Conservation (phyloP, 2,888 invertebrate genomes). For the Calliopum simillimum region DNA sequence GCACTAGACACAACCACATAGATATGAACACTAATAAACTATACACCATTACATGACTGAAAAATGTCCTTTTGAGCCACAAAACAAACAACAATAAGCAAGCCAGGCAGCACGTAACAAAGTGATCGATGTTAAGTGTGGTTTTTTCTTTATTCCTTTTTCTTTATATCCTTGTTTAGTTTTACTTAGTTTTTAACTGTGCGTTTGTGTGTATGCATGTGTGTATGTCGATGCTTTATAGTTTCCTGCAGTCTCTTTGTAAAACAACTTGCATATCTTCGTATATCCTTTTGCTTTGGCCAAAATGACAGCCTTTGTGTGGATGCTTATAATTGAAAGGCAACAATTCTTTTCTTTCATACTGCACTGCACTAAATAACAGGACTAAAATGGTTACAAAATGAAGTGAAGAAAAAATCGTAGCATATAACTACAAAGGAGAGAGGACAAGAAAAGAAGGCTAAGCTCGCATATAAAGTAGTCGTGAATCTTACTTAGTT, state of each 20-base stretch:
- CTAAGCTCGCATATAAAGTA: not conserved
- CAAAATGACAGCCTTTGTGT: conserved; percentile 11
- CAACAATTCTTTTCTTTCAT: conserved; percentile 11
- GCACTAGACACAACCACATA: not conserved
- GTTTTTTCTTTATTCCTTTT: not conserved
- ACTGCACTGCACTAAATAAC: conserved; percentile 1
- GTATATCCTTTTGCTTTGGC: not conserved
- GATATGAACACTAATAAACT: conserved; percentile 9
- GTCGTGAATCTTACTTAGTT: not conserved
- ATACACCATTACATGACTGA: not conserved
- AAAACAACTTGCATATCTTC: not conserved
- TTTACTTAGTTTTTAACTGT: too few relatives aligned
- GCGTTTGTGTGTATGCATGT: not conserved
- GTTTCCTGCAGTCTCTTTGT: not conserved
- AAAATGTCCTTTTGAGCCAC: not conserved
- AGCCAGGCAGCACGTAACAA: not conserved
- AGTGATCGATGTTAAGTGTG: conserved; percentile 12
- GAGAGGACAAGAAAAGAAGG: not conserved
- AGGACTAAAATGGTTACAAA: not conserved
- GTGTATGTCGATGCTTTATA: not conserved
- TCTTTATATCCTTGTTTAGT: not conserved
- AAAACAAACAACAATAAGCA: not conserved
- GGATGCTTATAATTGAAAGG: conserved; percentile 19
- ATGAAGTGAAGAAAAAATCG: not conserved
- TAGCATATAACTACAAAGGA: not conserved